Evolutionary conservation across 1,140 invertebrate species (phyloP).

Genomic region (Microplitis mediator): DNA sequence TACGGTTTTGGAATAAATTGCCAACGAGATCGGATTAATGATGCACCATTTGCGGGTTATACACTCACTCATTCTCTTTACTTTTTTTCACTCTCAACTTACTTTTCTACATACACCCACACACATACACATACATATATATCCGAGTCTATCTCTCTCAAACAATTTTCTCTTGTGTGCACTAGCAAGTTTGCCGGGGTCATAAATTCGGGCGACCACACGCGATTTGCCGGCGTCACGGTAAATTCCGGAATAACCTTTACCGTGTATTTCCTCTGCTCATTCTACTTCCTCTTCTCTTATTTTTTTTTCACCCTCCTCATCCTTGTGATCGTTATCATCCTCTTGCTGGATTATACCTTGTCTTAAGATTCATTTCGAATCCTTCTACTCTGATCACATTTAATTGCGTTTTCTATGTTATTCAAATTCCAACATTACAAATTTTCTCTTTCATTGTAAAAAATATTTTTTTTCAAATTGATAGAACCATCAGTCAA

Average conservation of each 20-base stretch:
- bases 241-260: slow-evolving; percentile 21
- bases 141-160: background rate
- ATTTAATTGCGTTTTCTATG: no score
- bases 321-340: no score
- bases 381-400: no score
- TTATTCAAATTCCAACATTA: no score
- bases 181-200: background rate
- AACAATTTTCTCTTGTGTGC: background rate
- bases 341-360: no score
- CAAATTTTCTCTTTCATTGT: no score
- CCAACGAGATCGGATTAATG: background rate
- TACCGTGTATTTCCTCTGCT: background rate
- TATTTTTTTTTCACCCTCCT: no score
- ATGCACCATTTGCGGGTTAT: slow-evolving; percentile 1
- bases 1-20: background rate
- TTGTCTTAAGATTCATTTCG: no score
- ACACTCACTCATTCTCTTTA: background rate
- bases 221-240: slow-evolving; percentile 18
- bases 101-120: background rate
- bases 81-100: background rate
- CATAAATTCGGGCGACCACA: slow-evolving; percentile 7
- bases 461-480: no score
- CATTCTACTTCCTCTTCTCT: background rate
- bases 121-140: background rate
- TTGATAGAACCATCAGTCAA: no score